Conservation (phyloP, 2,888 invertebrate species). For the Tupiocoris notatus region DNA sequence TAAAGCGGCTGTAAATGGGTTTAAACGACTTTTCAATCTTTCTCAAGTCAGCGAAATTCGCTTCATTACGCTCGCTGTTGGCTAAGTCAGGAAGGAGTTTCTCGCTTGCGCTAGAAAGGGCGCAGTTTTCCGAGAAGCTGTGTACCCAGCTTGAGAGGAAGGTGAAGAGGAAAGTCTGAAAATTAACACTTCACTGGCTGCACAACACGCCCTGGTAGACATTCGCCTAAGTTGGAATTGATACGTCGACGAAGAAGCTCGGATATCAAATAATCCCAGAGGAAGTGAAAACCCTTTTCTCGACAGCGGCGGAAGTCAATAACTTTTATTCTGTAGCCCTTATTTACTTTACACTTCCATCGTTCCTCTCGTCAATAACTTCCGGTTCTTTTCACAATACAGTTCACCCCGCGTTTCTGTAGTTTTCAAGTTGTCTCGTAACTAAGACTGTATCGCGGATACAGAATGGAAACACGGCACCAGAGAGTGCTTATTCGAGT, state of each 20-base stretch:
- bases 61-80: too few species aligned
- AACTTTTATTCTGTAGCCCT: neutral
- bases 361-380: neutral
- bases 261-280: constrained; percentile 34
- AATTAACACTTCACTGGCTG: constrained; percentile 34
- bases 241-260: constrained; percentile 26
- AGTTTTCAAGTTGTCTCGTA: too few species aligned
- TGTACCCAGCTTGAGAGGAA: too few species aligned
- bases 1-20: too few species aligned
- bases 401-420: too few species aligned
- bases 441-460: too few species aligned
- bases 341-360: neutral
- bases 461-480: too few species aligned
- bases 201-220: constrained; percentile 32
- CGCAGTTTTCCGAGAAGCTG: too few species aligned
- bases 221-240: constrained; percentile 25
- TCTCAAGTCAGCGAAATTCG: too few species aligned
- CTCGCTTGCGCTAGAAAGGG: too few species aligned
- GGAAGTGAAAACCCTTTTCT: neutral
- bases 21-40: too few species aligned
- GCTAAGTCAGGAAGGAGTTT: neutral
- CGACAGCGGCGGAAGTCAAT: neutral
- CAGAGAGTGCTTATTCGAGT: too few species aligned
- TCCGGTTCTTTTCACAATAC: neutral
- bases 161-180: constrained; percentile 19